A percentile compares a stretch with the other conserved stretches of the same genome.
These are phyloP conservation scores for Elegia similella DNA, from an alignment of 2,888 invertebrate species.

Conservation along the genomic window DNA sequence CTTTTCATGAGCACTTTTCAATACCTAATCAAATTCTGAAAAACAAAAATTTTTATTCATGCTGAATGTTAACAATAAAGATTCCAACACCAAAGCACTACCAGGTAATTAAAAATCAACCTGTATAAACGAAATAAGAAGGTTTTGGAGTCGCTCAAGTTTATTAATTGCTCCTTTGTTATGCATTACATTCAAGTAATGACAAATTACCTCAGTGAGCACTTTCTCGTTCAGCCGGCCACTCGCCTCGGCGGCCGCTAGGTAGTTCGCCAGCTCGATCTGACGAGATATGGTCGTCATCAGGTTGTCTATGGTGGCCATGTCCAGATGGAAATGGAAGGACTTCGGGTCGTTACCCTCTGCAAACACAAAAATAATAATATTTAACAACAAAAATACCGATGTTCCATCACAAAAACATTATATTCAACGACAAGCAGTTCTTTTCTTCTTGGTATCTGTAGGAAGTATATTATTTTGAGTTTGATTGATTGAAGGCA, in stretches of 20 bases:
- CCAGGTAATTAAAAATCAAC: no score
- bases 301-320: slow-evolving; percentile 87
- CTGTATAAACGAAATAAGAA: no score
- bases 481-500: no score
- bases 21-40: no score
- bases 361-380: slow-evolving; percentile 32
- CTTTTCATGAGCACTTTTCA: no score
- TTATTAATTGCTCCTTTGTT: no score
- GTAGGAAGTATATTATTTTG: no score
- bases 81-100: no score
- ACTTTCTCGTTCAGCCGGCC: slow-evolving; percentile 68
- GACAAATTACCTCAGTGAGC: slow-evolving; percentile 37
- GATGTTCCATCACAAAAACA: not conserved
- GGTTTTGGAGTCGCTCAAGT: no score
- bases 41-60: no score
- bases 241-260: slow-evolving; percentile 83
- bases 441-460: no score
- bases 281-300: slow-evolving; percentile 91
- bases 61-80: no score
- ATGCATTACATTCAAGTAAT: not conserved
- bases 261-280: slow-evolving; percentile 88
- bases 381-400: not conserved
- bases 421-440: not conserved
- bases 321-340: slow-evolving; percentile 86
- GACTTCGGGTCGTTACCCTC: slow-evolving; percentile 75